Conservation (phyloP, 2,797 vertebrate genomes). For the Lacerta viridis region DNA sequence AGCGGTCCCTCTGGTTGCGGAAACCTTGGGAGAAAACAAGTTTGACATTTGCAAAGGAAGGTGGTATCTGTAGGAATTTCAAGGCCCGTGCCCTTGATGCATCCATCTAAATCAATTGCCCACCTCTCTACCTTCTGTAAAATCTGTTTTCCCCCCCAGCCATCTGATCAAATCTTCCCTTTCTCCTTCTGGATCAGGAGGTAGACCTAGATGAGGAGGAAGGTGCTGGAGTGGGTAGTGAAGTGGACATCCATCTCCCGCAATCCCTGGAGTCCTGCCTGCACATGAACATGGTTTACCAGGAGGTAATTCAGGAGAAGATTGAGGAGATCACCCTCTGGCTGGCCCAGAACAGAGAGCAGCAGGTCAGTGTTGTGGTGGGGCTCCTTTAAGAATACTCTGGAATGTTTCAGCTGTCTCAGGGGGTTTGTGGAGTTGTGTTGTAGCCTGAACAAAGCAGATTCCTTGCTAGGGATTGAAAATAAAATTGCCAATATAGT, state of each 20-base stretch:
- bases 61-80: no score
- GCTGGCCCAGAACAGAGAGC: slow-evolving; percentile 84
- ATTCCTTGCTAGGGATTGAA: no score
- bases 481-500: no score
- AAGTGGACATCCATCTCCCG: slow-evolving; percentile 77
- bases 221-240: slow-evolving; percentile 70
- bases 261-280: slow-evolving; percentile 89
- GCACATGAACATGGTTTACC: slow-evolving; percentile 95
- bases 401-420: not conserved
- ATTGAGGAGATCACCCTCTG: slow-evolving; percentile 85
- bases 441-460: no score
- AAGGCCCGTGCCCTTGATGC: no score
- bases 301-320: slow-evolving; percentile 92
- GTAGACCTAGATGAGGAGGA: slow-evolving; percentile 55
- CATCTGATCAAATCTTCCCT: not conserved
- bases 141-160: accelerated
- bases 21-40: no score
- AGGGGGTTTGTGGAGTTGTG: no score
- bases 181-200: slow-evolving; percentile 69
- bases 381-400: not conserved
- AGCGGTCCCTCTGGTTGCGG: no score
- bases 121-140: accelerated
- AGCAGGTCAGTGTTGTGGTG: slow-evolving; percentile 83
- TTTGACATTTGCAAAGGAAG: no score
- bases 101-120: not conserved